Conservation (phyloP, 2,113 vertebrate species). For the Pagrus major region DNA sequence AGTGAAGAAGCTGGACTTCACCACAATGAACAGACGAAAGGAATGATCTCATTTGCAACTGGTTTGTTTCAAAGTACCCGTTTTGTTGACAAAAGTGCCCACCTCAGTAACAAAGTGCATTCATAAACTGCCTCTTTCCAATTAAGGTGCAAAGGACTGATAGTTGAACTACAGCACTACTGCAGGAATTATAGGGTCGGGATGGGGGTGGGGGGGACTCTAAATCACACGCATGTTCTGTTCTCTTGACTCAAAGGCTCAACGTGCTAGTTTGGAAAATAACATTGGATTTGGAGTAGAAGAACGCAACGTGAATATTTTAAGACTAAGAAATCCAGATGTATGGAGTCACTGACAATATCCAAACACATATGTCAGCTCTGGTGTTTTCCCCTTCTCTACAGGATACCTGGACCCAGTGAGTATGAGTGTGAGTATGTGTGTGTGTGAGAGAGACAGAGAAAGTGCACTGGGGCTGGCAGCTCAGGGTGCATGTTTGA, state of each 20-base stretch:
- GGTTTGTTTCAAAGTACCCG: slow-evolving; percentile 85
- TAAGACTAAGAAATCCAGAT: slow-evolving; percentile 60
- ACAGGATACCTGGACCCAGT: slow-evolving; percentile 65
- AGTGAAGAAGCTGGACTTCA: slow-evolving; percentile 59
- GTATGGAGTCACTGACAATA: slow-evolving; percentile 35
- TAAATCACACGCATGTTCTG: slow-evolving; percentile 39
- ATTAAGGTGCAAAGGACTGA: slow-evolving; percentile 81
- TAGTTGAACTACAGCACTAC: slow-evolving; percentile 58
- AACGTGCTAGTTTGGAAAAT: slow-evolving; percentile 42
- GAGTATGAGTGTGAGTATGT: slow-evolving; percentile 13
- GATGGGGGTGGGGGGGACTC: neutral
- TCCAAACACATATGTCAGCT: slow-evolving; percentile 35
- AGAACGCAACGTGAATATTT: slow-evolving; percentile 32
- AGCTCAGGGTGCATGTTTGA: slow-evolving; percentile 82
- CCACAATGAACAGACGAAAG: slow-evolving; percentile 50
- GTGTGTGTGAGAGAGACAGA: slow-evolving; percentile 29
- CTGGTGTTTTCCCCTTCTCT: slow-evolving; percentile 47
- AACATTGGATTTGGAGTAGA: slow-evolving; percentile 34
- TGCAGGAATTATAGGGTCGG: slow-evolving; percentile 30
- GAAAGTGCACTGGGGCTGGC: slow-evolving; percentile 74
- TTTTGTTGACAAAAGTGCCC: slow-evolving; percentile 85
- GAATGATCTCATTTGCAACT: slow-evolving; percentile 73
- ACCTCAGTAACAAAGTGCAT: slow-evolving; percentile 87
- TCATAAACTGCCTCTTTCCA: slow-evolving; percentile 76
- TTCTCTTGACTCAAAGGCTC: slow-evolving; percentile 47